phyloP scores from a whole-genome alignment of 2,888 invertebrate species.

The Hypsopygia costalis region DNA sequence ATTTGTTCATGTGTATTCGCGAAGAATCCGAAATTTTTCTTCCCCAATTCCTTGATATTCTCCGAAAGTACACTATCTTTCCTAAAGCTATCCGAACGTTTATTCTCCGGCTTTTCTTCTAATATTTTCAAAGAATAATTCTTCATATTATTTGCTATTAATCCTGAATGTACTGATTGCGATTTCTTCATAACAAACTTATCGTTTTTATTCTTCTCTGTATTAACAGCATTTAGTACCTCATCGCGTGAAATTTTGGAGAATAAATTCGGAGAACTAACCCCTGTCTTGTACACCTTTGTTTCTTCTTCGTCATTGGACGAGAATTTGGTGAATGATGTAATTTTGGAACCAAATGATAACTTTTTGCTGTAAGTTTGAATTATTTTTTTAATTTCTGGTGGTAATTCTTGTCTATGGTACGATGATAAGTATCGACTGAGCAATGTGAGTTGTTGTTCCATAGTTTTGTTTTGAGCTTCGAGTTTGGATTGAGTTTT shows the following conservation, averaged over 20 bases:
- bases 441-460: conserved; percentile 86
- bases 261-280: conserved; percentile 68
- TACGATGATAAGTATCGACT: conserved; percentile 87
- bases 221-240: conserved; percentile 35
- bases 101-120: conserved; percentile 72
- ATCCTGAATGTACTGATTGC: conserved; percentile 64
- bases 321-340: conserved; percentile 54
- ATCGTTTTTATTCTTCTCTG: conserved; percentile 36
- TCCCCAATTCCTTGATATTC: conserved; percentile 49
- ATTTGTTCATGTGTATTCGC: conserved; percentile 86
- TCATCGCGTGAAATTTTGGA: conserved; percentile 54
- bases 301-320: conserved; percentile 61
- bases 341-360: conserved; percentile 66
- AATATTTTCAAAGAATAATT: conserved; percentile 68
- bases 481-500: conserved; percentile 84
- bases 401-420: conserved; percentile 84
- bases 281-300: conserved; percentile 50
- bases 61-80: conserved; percentile 58
- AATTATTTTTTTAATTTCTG: conserved; percentile 87
- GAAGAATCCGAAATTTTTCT: conserved; percentile 76
- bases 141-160: conserved; percentile 45
- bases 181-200: conserved; percentile 67
- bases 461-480: conserved; percentile 85
- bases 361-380: conserved; percentile 77
- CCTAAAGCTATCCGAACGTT: conserved; percentile 52